phyloP scores from a whole-genome alignment of 2,797 vertebrate species.

The Thalassophryne amazonica region DNA sequence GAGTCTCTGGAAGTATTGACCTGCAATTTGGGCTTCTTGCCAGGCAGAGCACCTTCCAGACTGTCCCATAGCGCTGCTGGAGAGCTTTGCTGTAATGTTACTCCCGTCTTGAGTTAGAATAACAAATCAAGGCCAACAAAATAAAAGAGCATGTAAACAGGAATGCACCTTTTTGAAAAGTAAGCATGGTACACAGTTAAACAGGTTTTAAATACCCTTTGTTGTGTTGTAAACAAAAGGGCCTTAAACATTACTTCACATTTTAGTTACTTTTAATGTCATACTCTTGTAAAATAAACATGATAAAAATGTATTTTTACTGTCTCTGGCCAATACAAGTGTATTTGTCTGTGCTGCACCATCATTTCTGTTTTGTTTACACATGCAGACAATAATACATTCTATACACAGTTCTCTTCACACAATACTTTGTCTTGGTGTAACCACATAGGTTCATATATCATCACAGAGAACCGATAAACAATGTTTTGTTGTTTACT shows the following conservation, averaged over 20 bases:
- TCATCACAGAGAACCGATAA: constrained; percentile 45
- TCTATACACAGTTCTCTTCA: constrained; percentile 33
- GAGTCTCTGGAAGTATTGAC: constrained; percentile 77
- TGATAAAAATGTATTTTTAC: too few relatives aligned
- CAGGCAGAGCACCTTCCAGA: constrained; percentile 61
- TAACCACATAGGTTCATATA: constrained; percentile 52
- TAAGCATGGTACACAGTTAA: too few relatives aligned
- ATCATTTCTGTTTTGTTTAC: constrained; percentile 1
- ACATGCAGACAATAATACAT: constrained; percentile 4
- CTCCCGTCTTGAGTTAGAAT: constrained; percentile 36
- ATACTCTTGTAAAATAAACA: too few relatives aligned
- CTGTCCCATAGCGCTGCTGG: constrained; percentile 44
- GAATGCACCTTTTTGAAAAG: constrained; percentile 24
- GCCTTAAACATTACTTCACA: too few relatives aligned
- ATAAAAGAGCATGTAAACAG: constrained; percentile 35
- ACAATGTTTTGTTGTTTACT: constrained; percentile 41
- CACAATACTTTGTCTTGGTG: constrained; percentile 42
- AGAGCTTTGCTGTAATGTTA: constrained; percentile 34
- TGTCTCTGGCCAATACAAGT: not conserved
- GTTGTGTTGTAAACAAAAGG: too few relatives aligned
- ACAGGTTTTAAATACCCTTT: too few relatives aligned
- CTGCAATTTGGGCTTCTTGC: constrained; percentile 64
- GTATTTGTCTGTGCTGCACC: not conserved
- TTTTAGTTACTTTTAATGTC: too few relatives aligned
- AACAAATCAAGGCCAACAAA: constrained; percentile 9